Base-by-base conservation (phyloP, 1,140 invertebrate genomes). In the Zaprionus capensis region DNA sequence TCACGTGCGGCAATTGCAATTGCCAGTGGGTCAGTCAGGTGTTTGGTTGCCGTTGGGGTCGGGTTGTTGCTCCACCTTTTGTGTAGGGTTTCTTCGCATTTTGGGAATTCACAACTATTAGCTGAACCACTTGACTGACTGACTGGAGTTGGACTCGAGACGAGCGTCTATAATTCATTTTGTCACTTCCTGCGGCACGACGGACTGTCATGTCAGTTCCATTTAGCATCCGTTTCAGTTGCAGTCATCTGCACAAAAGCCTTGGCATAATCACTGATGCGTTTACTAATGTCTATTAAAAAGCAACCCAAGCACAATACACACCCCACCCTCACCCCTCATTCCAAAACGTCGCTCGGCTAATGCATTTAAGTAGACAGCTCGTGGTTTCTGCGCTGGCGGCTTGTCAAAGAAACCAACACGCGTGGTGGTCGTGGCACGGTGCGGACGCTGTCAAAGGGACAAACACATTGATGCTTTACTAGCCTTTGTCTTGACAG, bases 211-310 rank as follows among this genome's bases (percentile, higher is more conserved):
- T 83, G 84, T 90, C 84, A 88, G 58, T 90, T 88, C 85, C 84
- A 88, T 90, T 88, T 90, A 88, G 84, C 78, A 90, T 88, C 84
- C 85, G 84, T 90, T 90, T 90, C 84, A 90, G 84, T 90, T 88
- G 84, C 84, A 88, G 81, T 88, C 88, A 81, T 87, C 83, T 84
- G 81, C 81, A 81, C 83, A 87, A 76, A 80, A 82, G 81, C 74
- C 67, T 76, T 65, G 66, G 56, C 81, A 72, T 82, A 87, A 84
- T 88, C 84, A 88, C 78, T 88, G 84, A 90, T 88, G 84, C 84
- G 84, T 88, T 88, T 81, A 84, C 84, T 88, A 90, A 88, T 90
- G 84, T 88, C 85, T 88, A 88, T 88, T 88, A 88, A 88, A 87
- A 88, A 79, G 84, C 81, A 82, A 88, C 62, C 68, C 78, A 72